These are phyloP conservation scores for Sitobion miscanthi DNA, from an alignment of 1,140 invertebrate genomes.

Conservation along the genomic window DNA sequence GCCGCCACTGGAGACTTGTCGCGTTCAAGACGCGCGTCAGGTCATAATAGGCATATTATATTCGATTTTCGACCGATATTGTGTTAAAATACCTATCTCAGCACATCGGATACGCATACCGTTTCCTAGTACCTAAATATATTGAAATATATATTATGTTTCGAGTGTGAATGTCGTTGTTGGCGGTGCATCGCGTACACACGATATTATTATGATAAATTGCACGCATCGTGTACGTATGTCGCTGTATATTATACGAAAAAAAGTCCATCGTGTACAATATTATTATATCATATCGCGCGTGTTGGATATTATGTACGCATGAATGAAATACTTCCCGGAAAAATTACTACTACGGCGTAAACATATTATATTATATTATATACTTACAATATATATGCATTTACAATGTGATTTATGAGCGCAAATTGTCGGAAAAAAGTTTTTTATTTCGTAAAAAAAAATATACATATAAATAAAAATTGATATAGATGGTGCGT, in stretches of 20 bases:
- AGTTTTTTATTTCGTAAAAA: conserved; percentile 1
- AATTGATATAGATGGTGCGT: background rate
- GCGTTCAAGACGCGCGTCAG: background rate
- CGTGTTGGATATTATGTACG: background rate
- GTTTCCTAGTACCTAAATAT: no score
- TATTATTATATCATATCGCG: background rate
- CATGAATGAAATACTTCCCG: background rate
- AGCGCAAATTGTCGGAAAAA: background rate
- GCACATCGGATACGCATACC: background rate
- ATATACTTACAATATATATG: background rate
- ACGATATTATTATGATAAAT: background rate
- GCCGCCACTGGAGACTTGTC: background rate
- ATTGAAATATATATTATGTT: no score
- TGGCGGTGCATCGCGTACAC: background rate
- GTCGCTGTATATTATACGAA: no score
- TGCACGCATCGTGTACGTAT: background rate
- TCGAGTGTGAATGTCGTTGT: no score
- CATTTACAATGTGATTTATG: background rate
- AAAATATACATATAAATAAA: background rate
- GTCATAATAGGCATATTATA: background rate
- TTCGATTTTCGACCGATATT: background rate
- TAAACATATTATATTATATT: background rate
- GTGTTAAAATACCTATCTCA: background rate
- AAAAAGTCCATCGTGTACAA: background rate
- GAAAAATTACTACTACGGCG: background rate